Evolutionary conservation across 2,888 invertebrate species (phyloP), one percentile per base, ranked within the genome.

Genomic region (Temnothorax rugatulus): DNA sequence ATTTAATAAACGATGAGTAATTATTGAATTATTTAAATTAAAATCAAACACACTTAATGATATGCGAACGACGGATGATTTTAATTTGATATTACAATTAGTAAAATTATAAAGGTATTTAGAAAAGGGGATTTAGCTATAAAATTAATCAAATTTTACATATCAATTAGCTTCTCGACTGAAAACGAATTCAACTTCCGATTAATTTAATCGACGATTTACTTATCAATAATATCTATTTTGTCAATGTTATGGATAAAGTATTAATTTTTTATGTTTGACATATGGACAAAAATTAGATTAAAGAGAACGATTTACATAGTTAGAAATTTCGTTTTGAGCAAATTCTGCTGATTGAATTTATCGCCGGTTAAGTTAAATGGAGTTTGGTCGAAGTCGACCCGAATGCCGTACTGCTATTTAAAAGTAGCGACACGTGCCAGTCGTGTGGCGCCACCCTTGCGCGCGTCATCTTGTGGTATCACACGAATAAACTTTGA

Each of bases 361-460:
- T 66, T 0, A 15, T 25, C 7, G 15, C 21, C 41, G 66, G 18
- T 68, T 66, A 44, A 41, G 11, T 68, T 66, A 44, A 41, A 3
- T 2, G n/a, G n/a, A 64, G 64, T 66, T 68, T 47, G 8, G n/a
- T n/a, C 38, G 4, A 38, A 63, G 9, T 66, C 4, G 2, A 0
- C 9, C 15, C n/a, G n/a, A 47, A 15, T 21, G n/a, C 9, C n/a
- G 21, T 21, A 47, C 15, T 21, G 7, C n/a, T 68, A 77, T 50
- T 25, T 61, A 41, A 50, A 47, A 81, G 41, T 47, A 21, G 15
- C 21, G 25, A 54, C 41, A 41, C 18, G 75, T 63, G 74, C 61
- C n/a, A 63, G 13, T 82, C 50, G 25, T 41, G 38, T 74, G 63
- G 63, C 69, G 68, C 61, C 74, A 76, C 21, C 38, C 63, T 76